Conservation (phyloP, 2,113 vertebrate genomes). For the Antechinus stuartii region DNA sequence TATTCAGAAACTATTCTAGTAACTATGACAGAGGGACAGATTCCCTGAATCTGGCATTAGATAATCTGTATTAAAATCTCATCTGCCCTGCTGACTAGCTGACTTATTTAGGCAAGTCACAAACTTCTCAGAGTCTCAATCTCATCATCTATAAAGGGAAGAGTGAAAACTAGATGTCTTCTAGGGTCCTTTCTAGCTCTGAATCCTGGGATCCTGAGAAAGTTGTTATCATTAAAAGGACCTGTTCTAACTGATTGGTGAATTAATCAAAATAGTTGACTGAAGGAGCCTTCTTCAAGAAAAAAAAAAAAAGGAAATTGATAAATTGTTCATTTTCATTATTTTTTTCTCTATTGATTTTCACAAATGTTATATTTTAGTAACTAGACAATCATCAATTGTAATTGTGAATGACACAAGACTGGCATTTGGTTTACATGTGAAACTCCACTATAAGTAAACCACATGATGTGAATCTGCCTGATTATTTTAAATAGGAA, state of each 20-base stretch:
- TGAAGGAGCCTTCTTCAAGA: not conserved
- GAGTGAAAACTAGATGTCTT: not conserved
- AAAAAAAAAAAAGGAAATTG: not conserved
- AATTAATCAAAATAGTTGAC: not conserved
- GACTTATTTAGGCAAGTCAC: not conserved
- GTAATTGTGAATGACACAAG: not conserved
- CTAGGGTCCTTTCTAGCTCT: not conserved
- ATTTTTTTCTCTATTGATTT: not conserved
- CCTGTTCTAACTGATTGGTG: not conserved
- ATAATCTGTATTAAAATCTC: not conserved
- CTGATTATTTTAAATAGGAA: not conserved
- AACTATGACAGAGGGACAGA: not conserved
- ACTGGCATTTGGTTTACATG: not conserved
- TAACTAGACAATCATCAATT: not conserved
- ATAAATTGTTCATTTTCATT: not conserved
- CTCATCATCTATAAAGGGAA: constrained; percentile 2
- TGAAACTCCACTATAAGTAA: not conserved
- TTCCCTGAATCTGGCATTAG: not conserved
- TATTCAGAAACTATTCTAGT: not conserved
- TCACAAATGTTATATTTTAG: not conserved
- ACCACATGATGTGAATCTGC: not conserved
- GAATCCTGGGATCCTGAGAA: not conserved
- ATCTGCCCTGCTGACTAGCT: not conserved
- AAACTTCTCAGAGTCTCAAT: not conserved
- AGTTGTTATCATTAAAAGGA: not conserved